These are phyloP conservation scores for Amphiura filiformis DNA, from an alignment of 35 echinoderm and acorn worm species.

Conservation along the genomic window DNA sequence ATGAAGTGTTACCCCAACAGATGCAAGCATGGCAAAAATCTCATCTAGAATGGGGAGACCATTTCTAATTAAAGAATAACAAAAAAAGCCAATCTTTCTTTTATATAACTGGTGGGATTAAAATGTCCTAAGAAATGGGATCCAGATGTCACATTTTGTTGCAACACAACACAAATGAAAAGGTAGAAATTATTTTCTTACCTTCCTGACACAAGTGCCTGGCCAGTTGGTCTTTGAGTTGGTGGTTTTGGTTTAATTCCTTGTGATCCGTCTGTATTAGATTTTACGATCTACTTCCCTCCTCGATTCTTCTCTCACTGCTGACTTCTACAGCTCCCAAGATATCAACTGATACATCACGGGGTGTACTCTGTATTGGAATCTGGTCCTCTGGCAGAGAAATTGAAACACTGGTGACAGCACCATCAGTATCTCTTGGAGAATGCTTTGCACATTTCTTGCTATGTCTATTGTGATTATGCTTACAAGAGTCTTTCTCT, in stretches of 20 bases:
- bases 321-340: background rate
- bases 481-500: background rate
- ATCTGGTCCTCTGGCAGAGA: slow-evolving; percentile 63
- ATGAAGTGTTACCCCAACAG: too few species aligned
- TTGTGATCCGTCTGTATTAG: slow-evolving; percentile 69
- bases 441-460: background rate
- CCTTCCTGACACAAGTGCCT: slow-evolving; percentile 68
- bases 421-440: slow-evolving; percentile 18
- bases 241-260: slow-evolving; percentile 66
- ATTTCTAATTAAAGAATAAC: too few species aligned
- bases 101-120: too few species aligned
- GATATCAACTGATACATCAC: slow-evolving; percentile 7
- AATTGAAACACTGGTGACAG: slow-evolving; percentile 60
- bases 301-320: slow-evolving; percentile 25
- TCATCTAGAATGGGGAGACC: too few species aligned
- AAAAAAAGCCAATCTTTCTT: too few species aligned
- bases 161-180: too few species aligned
- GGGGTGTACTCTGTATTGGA: slow-evolving; percentile 24
- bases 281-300: slow-evolving; percentile 85
- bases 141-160: too few species aligned
- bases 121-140: too few species aligned
- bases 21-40: too few species aligned
- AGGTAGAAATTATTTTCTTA: too few species aligned
- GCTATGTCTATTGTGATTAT: background rate
- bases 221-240: slow-evolving; percentile 66